phyloP scores from a whole-genome alignment of 2,888 invertebrate genomes.

The Rhaphigaster nebulosa region DNA sequence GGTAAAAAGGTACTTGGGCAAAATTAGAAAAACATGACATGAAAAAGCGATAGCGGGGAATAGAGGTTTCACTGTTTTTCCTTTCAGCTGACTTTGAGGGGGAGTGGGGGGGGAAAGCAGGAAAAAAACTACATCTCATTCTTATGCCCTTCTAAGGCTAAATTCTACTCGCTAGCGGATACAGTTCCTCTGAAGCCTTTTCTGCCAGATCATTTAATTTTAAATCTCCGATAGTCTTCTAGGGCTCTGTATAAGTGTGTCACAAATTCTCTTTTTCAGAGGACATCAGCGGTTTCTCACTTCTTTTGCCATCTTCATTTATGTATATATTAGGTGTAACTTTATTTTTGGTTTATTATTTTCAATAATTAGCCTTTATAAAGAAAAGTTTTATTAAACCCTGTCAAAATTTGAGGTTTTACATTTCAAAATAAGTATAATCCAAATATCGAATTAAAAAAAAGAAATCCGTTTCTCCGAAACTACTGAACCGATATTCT shows the following conservation, averaged over 20 bases:
- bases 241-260: background rate
- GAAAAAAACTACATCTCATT: background rate
- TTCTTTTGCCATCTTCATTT: background rate
- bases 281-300: background rate
- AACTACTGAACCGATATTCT: too few species aligned
- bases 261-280: background rate
- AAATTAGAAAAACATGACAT: constrained; percentile 11
- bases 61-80: constrained; percentile 31
- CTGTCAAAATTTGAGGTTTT: too few species aligned
- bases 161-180: background rate
- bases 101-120: too few species aligned
- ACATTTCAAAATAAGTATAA: too few species aligned
- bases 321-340: background rate
- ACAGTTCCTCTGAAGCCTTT: background rate
- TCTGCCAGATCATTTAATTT: background rate
- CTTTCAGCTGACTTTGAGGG: background rate
- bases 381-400: too few species aligned
- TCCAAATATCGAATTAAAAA: too few species aligned
- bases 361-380: too few species aligned
- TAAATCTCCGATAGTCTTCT: constrained; percentile 11
- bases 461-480: too few species aligned
- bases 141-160: background rate
- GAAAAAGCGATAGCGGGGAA: background rate
- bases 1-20: background rate
- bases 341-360: background rate